These are phyloP conservation scores for Gobiocypris rarus DNA, from an alignment of 2,113 vertebrate genomes.

Conservation along the genomic window DNA sequence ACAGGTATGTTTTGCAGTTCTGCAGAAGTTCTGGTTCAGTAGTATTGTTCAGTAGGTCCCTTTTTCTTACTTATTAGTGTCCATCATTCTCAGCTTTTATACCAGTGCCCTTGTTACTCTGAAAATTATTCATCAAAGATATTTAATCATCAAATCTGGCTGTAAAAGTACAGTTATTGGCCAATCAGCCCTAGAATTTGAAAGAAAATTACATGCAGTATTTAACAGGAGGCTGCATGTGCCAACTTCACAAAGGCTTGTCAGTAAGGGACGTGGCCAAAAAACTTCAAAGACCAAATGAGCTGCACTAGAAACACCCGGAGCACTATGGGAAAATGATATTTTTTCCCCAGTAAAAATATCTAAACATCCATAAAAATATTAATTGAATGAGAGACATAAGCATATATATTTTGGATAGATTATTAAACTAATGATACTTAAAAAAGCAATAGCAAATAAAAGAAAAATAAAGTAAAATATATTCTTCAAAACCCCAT, in stretches of 20 bases:
- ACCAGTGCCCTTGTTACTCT: background rate
- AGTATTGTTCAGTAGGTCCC: background rate
- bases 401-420: background rate
- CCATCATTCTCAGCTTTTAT: background rate
- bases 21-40: background rate
- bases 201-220: background rate
- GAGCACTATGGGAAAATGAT: background rate
- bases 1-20: background rate
- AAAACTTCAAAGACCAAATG: conserved; percentile 1
- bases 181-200: background rate
- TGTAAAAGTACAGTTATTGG: background rate
- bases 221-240: background rate
- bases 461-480: background rate
- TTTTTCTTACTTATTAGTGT: too few relatives aligned
- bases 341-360: background rate
- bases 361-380: background rate
- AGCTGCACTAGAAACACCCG: background rate
- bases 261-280: background rate
- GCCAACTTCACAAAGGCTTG: background rate
- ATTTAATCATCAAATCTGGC: background rate
- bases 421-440: background rate
- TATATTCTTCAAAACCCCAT: too few relatives aligned
- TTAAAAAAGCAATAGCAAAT: background rate
- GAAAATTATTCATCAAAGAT: background rate
- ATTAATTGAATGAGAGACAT: background rate